Percentiles rank a stretch among this genome's conserved stretches.
These are phyloP conservation scores for Protobothrops mucrosquamatus DNA, from an alignment of 2,113 vertebrate species.

Conservation along the genomic window DNA sequence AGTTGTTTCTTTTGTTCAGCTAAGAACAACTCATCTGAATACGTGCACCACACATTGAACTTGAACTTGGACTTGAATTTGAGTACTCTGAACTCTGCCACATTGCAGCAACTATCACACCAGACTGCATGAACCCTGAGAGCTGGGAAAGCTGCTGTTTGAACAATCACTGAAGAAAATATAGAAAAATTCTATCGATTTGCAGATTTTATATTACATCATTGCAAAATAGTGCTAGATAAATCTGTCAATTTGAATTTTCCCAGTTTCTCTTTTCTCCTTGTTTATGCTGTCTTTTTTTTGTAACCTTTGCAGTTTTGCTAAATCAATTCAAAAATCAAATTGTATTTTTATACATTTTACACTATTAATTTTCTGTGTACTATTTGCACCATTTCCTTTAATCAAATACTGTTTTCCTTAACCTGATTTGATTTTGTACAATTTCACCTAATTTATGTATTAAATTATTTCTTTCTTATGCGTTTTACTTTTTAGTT, in stretches of 20 bases:
- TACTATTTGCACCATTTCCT: not conserved
- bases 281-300: not conserved
- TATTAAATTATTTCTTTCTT: not conserved
- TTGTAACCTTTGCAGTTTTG: not conserved
- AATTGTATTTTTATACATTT: not conserved
- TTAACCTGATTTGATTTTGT: not conserved
- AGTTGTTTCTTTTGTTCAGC: not conserved
- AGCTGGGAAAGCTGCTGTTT: not conserved
- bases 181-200: not conserved
- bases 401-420: not conserved
- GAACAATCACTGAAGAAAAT: not conserved
- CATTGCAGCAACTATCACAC: rapidly evolving
- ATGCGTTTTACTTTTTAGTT: not conserved
- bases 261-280: not conserved
- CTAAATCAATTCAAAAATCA: not conserved
- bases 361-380: not conserved
- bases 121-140: not conserved
- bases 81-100: not conserved
- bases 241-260: not conserved
- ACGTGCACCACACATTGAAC: rapidly evolving
- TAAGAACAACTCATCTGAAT: not conserved
- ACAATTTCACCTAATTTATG: not conserved
- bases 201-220: not conserved
- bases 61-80: not conserved
- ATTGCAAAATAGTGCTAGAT: not conserved